Evolutionary conservation across 1,140 invertebrate species (phyloP), one percentile per base, ranked within the genome.

Genomic region (Eufriesea mexicana): DNA sequence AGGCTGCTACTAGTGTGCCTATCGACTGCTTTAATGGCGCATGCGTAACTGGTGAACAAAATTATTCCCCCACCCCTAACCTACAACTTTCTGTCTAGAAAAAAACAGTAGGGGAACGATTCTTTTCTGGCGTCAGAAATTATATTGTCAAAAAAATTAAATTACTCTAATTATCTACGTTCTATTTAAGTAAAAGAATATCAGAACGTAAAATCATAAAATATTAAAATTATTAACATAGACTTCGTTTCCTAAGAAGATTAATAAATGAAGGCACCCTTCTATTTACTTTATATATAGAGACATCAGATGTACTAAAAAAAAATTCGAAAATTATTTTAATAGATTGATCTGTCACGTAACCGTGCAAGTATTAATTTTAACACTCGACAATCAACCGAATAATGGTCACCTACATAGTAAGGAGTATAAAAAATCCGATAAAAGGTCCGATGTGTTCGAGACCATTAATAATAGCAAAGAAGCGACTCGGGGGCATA

Each of bases 21-120:
- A 91, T 90, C 89, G 89, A 91, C 90, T 90, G 66, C 25, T 54
- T n/a, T 66, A 25, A 59, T n/a, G 0, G 20, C 84, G 88, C 87
- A 80, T 77, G 89, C 86, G 89, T 66, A 16, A 23, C n/a, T 8
- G 84, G 5, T 12, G 20, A 55, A 18, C n/a, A n/a, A 23, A 18
- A 67, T 4, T 10, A 25, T 23, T 10, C 23, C n/a, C n/a, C 18
- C 49, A 64, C 78, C 68, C 7, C 12, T 49, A 20, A 45, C 9
- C 25, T 20, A 12, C 20, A 55, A 47, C 12, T 70, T 70, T 57
- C 25, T 25, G 25, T 54, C 49, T 16, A 10, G 35, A 51, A 51
- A 70, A 57, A 78, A 61, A 78, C 18, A 55, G 54, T 45, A n/a
- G 45, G 25, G 35, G 16, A 55, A 5, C 28, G 8, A 20, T 9